Evolutionary conservation across 2,888 invertebrate genomes (phyloP).

Genomic region (Junonia oenone): DNA sequence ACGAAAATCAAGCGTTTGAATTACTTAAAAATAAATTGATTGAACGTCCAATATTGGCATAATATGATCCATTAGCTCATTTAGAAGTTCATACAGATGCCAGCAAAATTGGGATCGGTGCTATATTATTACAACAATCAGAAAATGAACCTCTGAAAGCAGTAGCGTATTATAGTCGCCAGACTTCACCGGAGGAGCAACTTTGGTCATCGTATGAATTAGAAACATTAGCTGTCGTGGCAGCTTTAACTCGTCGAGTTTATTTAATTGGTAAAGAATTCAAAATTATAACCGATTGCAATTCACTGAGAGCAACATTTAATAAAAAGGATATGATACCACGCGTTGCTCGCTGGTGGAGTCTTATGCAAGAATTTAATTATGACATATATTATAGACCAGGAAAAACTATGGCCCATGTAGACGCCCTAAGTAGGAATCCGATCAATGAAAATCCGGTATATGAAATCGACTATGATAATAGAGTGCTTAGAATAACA

Average conservation of each 20-base stretch:
- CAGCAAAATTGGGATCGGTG: conserved; percentile 36
- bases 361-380: not conserved
- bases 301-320: not conserved
- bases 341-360: not conserved
- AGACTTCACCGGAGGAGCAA: conserved; percentile 29
- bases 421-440: not conserved
- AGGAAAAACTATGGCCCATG: not conserved
- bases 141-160: conserved; percentile 22
- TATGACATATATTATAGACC: not conserved
- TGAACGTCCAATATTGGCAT: conserved; percentile 32
- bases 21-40: conserved; percentile 2
- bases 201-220: conserved; percentile 32
- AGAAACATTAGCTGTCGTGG: conserved; percentile 33
- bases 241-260: conserved; percentile 32
- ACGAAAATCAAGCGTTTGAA: conserved; percentile 5
- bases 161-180: conserved; percentile 32
- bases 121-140: conserved; percentile 35
- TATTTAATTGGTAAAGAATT: conserved; percentile 34
- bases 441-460: not conserved
- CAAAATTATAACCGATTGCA: conserved; percentile 36
- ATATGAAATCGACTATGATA: no score
- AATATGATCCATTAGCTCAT: conserved; percentile 35
- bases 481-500: no score
- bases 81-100: conserved; percentile 43
- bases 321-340: not conserved